Evolutionary conservation across 2,797 vertebrate genomes (phyloP), one percentile per base, ranked within the genome.

Genomic region (Salmo trutta): DNA sequence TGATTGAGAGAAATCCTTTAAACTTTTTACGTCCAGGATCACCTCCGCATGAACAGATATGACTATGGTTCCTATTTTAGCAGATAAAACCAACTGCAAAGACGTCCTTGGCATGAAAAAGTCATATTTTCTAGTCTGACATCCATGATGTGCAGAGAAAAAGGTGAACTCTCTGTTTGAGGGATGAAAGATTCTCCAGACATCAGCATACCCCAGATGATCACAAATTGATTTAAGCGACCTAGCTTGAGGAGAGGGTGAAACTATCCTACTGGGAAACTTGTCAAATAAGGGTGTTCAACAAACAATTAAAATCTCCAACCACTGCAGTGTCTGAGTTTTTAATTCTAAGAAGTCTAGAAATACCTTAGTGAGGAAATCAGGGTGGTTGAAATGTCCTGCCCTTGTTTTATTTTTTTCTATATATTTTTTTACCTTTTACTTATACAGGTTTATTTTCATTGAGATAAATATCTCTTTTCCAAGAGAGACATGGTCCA

Each of bases 271-370:
- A 5, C 3, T 7, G 3, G 73, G 73, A 16, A 75, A 14, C 21
- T 54, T 64, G 29, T 66, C 33, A 8, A 75, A 75, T 64, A 2
- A 75, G 27, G 12, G 73, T 59, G 19, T 66, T 75, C 33, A 65
- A 31, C 14, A 75, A 41, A 27, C 59, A 75, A 51, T 66, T 75
- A 75, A 75, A 75, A 47, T 75, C 73, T 15, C 41, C 41, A 19
- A 71, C 41, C 17, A 54, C 53, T 16, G 52, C 52, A 4, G n/a
- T 36, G 33, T 36, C 1, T 36, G 5, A 6, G 5, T 6, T 36
- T 36, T 36, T 36, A 36, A 36, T 36, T 36, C 33, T 36, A 36
- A 36, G 5, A 36, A 36, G 33, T 36, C 33, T 36, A 36, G 33
- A 36, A 36, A 36, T 36, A 36, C 5, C 33, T 65, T 65, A 14